Evolutionary conservation across 2,113 vertebrate species (phyloP).

Genomic region (Hemiprocne comata): DNA sequence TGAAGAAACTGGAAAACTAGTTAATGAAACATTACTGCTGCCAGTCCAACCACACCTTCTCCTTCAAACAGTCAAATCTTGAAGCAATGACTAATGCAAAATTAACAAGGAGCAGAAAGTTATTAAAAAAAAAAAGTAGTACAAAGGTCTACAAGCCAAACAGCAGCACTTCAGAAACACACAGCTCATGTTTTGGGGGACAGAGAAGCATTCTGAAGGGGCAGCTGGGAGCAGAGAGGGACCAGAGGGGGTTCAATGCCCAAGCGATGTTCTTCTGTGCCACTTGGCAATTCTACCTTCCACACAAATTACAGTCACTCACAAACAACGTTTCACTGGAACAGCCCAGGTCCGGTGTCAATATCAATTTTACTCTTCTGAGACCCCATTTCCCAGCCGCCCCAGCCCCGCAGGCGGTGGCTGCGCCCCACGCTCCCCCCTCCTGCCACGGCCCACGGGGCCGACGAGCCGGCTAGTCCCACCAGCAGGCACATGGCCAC

Average conservation of each 20-base stretch:
- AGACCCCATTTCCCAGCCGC: background rate
- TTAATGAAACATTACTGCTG: background rate
- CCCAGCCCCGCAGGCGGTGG: background rate
- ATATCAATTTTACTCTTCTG: background rate
- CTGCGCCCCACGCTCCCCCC: too few species aligned
- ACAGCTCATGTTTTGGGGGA: background rate
- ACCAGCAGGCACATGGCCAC: too few species aligned
- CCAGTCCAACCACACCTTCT: conserved; percentile 29
- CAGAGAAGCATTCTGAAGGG: background rate
- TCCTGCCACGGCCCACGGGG: too few species aligned
- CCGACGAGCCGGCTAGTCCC: too few species aligned
- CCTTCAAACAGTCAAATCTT: background rate
- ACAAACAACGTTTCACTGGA: background rate
- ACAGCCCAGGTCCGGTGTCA: rapidly evolving
- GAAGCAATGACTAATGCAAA: conserved; percentile 31
- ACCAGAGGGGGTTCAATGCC: background rate
- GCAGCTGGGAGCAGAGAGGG: background rate
- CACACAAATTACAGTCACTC: background rate
- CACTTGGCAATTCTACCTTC: background rate
- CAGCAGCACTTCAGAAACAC: background rate
- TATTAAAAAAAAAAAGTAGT: background rate
- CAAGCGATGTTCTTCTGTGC: background rate
- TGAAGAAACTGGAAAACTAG: background rate
- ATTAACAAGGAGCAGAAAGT: background rate
- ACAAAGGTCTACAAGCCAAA: background rate